A percentile compares a stretch with the other conserved stretches of the same genome.
These are phyloP conservation scores for Cephus pulcher DNA, from an alignment of 2,888 invertebrate species.

Conservation along the genomic window DNA sequence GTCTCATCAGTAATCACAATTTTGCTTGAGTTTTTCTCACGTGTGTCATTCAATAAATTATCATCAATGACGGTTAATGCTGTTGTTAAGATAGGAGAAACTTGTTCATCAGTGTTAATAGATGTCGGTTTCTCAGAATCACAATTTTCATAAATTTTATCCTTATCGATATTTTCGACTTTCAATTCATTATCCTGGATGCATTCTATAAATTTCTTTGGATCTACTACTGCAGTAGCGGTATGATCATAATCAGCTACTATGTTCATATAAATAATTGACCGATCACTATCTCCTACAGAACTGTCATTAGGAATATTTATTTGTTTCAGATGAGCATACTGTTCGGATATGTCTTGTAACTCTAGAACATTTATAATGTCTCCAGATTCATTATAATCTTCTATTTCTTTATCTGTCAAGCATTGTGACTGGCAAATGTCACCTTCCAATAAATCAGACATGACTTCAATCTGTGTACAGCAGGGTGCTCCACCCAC, in stretches of 20 bases:
- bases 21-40: not conserved
- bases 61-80: not conserved
- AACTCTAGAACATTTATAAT: not conserved
- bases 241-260: conserved; percentile 39
- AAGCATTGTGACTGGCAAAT: not conserved
- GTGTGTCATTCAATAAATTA: not conserved
- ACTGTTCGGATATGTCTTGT: conserved; percentile 1
- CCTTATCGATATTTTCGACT: conserved; percentile 21
- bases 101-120: not conserved
- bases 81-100: not conserved
- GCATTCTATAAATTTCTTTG: conserved; percentile 43
- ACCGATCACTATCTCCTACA: conserved; percentile 23
- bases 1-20: not conserved
- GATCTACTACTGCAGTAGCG: conserved; percentile 37
- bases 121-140: not conserved
- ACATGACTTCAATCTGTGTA: not conserved
- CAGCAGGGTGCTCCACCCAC: not conserved
- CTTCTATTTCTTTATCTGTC: not conserved
- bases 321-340: conserved; percentile 1
- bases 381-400: not conserved
- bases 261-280: conserved; percentile 47
- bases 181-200: conserved; percentile 34
- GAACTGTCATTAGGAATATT: not conserved
- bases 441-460: not conserved
- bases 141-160: not conserved